Evolutionary conservation across 1,140 invertebrate species (phyloP), one percentile per base, ranked within the genome.

Genomic region (Babylonia areolata): DNA sequence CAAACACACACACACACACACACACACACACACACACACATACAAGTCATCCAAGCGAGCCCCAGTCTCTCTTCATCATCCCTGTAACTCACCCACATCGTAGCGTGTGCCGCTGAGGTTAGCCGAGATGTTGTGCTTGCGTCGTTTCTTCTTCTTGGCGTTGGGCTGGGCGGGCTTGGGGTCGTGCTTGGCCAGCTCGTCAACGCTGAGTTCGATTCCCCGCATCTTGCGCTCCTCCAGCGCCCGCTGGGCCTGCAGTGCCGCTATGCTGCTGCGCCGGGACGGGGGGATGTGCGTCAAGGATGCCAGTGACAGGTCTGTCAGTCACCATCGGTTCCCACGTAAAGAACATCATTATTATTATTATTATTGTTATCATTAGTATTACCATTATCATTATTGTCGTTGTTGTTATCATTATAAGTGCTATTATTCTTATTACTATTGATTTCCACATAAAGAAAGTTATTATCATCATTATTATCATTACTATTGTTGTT

Each of bases 31-130:
- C n/a, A n/a, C n/a, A n/a, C n/a, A 80, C 12, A n/a, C 40, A 17
- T 40, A 9, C 28, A 80, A 80, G 17, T 37, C n/a, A 37, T 80
- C 37, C 78, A 37, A 35, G 23, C 35, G 46, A 51, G 46, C 46
- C 17, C 17, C 46, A 0, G 0, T 2, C 46, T 51, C 9, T n/a
- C n/a, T n/a, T n/a, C n/a, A n/a, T n/a, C n/a, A n/a, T n/a, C n/a
- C n/a, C 46, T 51, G 0, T 20, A 15, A 77, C 92, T 90, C 92
- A 94, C 94, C 92, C 87, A 94, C 91, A 88, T 94, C 94, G 90
- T 94, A 94, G 92, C 93, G 89, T n/a, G 94, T 94, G 39, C 93
- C 93, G 90, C 89, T 90, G 28, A 94, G 87, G 89, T 94, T 94
- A 1, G 92, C 93, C 77, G 93, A 91, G 40, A 94, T 89, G 81